A percentile compares a stretch with the other conserved stretches of the same genome.
These are phyloP conservation scores for Hyalella azteca DNA, from an alignment of 2,888 invertebrate species.

Conservation along the genomic window DNA sequence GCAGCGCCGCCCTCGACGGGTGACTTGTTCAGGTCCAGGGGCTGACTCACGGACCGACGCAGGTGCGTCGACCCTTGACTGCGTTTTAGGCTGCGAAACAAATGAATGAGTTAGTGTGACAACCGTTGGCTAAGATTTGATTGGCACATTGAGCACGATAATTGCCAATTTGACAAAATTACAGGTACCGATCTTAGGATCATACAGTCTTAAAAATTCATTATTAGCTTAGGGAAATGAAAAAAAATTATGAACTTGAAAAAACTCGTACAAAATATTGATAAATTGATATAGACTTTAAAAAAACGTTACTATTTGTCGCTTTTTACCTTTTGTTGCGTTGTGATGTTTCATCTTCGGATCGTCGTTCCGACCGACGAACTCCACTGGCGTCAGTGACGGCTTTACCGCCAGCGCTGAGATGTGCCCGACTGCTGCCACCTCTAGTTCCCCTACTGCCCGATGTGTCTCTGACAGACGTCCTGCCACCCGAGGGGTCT, in stretches of 20 bases:
- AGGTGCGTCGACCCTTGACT: conserved; percentile 60
- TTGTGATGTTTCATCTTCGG: conserved; percentile 5
- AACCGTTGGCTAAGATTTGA: too few species aligned
- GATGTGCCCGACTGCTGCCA: neutral
- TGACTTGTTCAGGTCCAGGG: conserved; percentile 61
- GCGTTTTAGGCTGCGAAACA: conserved; percentile 54
- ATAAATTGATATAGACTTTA: neutral
- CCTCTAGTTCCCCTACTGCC: neutral
- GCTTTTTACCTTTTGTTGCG: conserved; percentile 2
- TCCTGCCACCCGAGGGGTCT: neutral
- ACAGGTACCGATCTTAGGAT: too few species aligned
- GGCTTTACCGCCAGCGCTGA: neutral
- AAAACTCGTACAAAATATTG: too few species aligned
- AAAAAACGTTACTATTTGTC: neutral
- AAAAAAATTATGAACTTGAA: too few species aligned
- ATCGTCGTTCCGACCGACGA: neutral
- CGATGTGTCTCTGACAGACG: neutral
- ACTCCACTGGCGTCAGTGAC: neutral
- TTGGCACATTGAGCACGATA: too few species aligned
- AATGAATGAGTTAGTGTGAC: too few species aligned
- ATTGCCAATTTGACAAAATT: too few species aligned
- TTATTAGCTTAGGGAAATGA: too few species aligned
- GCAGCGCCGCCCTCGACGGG: neutral
- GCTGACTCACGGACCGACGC: conserved; percentile 74
- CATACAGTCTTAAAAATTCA: too few species aligned